These are phyloP conservation scores for Drosophila suzukii DNA, from an alignment of 1,140 invertebrate genomes.

Conservation along the genomic window DNA sequence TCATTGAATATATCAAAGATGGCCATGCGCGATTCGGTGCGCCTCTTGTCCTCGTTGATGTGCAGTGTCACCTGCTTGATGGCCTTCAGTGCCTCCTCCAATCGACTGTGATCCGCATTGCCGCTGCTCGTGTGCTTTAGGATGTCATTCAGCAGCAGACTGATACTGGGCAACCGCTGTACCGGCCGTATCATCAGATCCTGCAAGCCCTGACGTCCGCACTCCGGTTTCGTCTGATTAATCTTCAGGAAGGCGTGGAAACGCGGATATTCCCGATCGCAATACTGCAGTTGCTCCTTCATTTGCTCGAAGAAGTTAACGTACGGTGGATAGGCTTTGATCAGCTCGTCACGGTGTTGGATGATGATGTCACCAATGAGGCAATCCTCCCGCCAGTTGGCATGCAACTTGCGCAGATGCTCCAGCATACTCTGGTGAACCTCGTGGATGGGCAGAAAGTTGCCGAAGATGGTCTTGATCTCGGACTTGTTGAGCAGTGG, in stretches of 20 bases:
- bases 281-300: slow-evolving; percentile 95
- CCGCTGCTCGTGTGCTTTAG: slow-evolving; percentile 94
- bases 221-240: slow-evolving; percentile 95
- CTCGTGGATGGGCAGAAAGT: slow-evolving; percentile 96
- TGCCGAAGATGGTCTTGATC: slow-evolving; percentile 98
- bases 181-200: slow-evolving; percentile 98
- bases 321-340: slow-evolving; percentile 98
- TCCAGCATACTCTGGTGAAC: slow-evolving; percentile 93
- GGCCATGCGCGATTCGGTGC: slow-evolving; percentile 96
- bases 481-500: slow-evolving; percentile 95
- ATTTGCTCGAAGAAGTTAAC: slow-evolving; percentile 99
- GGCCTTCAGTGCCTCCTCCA: slow-evolving; percentile 93
- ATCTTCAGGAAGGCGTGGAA: slow-evolving; percentile 99
- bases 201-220: slow-evolving; percentile 96
- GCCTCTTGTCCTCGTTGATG: slow-evolving; percentile 98
- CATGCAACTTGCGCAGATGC: slow-evolving; percentile 85
- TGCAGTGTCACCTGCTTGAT: slow-evolving; percentile 97
- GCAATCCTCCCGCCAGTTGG: slow-evolving; percentile 92
- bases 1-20: slow-evolving; percentile 99
- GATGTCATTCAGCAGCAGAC: slow-evolving; percentile 96
- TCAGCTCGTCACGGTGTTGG: slow-evolving; percentile 91
- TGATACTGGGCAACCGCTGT: slow-evolving; percentile 97
- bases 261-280: slow-evolving; percentile 94
- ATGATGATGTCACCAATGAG: slow-evolving; percentile 95
- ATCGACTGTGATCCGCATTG: slow-evolving; percentile 93